These are phyloP conservation scores for Aspidoscelis tigris DNA, from an alignment of 2,113 vertebrate genomes.

Conservation along the genomic window DNA sequence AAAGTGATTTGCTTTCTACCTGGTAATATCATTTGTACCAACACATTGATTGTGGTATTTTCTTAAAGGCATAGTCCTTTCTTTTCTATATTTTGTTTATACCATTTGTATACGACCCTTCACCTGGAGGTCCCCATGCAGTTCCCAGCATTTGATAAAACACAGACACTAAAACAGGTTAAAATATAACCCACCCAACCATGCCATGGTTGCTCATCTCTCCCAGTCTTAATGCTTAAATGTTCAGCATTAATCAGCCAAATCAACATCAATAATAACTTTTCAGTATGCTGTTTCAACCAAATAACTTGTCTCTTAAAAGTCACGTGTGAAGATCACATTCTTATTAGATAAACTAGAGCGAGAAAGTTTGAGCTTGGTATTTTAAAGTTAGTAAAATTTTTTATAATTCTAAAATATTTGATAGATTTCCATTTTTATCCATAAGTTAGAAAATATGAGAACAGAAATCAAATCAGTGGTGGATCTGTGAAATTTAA, in stretches of 20 bases:
- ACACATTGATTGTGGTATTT: not conserved
- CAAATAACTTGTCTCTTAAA: not conserved
- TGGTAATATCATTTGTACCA: not conserved
- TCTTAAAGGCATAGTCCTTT: not conserved
- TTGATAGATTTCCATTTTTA: constrained; percentile 25
- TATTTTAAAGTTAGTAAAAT: constrained; percentile 32
- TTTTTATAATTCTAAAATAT: constrained; percentile 27
- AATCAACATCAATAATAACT: not conserved
- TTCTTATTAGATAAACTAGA: constrained; percentile 5
- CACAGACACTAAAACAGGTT: too few species aligned
- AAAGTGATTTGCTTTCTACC: not conserved
- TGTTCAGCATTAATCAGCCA: not conserved
- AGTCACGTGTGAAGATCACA: not conserved
- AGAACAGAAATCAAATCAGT: constrained; percentile 13
- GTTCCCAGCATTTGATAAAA: not conserved
- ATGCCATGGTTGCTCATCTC: too few species aligned
- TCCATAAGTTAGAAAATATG: constrained; percentile 7
- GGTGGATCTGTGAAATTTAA: constrained; percentile 32
- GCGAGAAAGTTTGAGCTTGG: not conserved
- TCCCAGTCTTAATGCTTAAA: not conserved
- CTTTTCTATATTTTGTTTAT: not conserved
- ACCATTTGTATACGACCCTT: too few species aligned
- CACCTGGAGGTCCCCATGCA: too few species aligned
- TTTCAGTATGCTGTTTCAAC: not conserved
- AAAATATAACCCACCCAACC: too few species aligned